Conservation (phyloP, 1,140 invertebrate species). For the Latrodectus geometricus region DNA sequence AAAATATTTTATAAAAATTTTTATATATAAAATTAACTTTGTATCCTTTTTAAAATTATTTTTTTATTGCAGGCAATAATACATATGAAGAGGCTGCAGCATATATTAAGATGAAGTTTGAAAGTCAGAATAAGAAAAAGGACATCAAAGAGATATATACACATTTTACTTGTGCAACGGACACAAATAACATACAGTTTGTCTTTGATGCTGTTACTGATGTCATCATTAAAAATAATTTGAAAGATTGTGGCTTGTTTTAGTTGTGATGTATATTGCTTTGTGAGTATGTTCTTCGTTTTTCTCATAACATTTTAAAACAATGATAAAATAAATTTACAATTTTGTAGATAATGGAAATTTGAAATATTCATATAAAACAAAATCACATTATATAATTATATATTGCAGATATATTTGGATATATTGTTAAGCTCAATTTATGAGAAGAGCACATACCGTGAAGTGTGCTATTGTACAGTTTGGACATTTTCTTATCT, state of each 20-base stretch:
- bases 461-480: no score
- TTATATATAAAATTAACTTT: background rate
- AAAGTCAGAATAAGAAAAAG: slow-evolving; percentile 84
- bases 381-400: no score
- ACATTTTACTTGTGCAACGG: slow-evolving; percentile 92
- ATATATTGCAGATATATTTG: no score
- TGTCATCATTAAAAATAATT: slow-evolving; percentile 93
- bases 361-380: no score
- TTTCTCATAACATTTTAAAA: no score
- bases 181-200: slow-evolving; percentile 90
- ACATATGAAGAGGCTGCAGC: slow-evolving; percentile 87
- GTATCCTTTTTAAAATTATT: background rate
- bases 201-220: slow-evolving; percentile 93
- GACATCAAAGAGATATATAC: slow-evolving; percentile 92
- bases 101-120: slow-evolving; percentile 91
- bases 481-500: no score
- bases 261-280: slow-evolving; percentile 66
- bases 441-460: no score
- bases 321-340: no score
- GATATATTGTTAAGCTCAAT: no score
- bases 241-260: slow-evolving; percentile 90
- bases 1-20: no score
- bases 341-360: no score
- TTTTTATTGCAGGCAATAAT: slow-evolving; percentile 77
- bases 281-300: no score